Evolutionary conservation across 2,888 invertebrate genomes (phyloP), one percentile per base, ranked within the genome.

Genomic region (Flexamia atlantica): DNA sequence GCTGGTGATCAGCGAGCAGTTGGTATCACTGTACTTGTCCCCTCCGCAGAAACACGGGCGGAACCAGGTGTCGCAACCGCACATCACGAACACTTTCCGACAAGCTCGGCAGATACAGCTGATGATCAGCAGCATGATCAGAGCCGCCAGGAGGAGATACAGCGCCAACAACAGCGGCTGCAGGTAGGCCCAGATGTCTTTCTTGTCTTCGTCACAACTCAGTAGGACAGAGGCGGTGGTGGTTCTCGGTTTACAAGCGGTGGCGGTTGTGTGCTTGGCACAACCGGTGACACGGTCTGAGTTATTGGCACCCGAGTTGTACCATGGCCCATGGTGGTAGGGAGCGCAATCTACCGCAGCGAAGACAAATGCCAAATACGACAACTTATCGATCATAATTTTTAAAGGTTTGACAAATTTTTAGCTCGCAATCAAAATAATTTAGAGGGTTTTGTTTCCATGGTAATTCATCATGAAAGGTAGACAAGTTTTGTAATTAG

Each of bases 31-130:
- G 50, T 25, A 25, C 25, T 25, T 28, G 50, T 25, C 25, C 14
- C 23, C 23, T 23, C 20, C 53, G 20, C 36, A 72, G 20, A 72
- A 72, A 50, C 57, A 40, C 25, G 74, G 74, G n/a, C 72, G 53
- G 57, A 83, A 72, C 74, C 74, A 74, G 50, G 36, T 72, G 68
- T 70, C 72, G 32, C 64, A 70, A 14, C 36, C 36, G 25, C 81
- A 84, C 50, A 46, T 32, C 1, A 60, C 23, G 14, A 64, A 81
- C 64, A 81, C 12, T 17, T 64, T 20, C 30, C 40, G 17, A 28
- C 64, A 60, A 9, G 50, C 25, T 14, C 64, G 81, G 17, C 60
- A 64, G 60, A 64, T 53, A 14, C 53, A 64, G 17, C 81, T 81
- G 60, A 57, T 20, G 20, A 81, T 20, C 81, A 81, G 64, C 17